A percentile compares a stretch with the other conserved stretches of the same genome.
These are phyloP conservation scores for Trissolcus brochymenae DNA, from an alignment of 2,888 invertebrate genomes.

Conservation along the genomic window DNA sequence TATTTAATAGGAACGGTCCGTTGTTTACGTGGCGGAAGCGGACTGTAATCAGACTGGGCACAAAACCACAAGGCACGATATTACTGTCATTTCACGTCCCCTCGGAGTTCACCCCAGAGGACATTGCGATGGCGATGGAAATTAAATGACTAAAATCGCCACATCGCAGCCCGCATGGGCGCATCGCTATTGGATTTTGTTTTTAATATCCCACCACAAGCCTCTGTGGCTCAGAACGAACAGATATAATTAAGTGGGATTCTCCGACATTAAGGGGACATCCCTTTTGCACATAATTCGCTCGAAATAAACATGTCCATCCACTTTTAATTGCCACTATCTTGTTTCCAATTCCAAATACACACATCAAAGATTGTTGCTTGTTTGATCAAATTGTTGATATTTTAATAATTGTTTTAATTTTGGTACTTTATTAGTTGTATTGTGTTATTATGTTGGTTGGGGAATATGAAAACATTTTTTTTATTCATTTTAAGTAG, in stretches of 20 bases:
- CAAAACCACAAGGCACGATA: conserved; percentile 73
- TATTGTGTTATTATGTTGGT: no score
- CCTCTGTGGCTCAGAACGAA: not conserved
- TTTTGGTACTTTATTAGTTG: no score
- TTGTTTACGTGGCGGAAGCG: conserved; percentile 73
- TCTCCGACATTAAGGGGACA: conserved; percentile 12
- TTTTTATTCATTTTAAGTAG: no score
- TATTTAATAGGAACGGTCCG: conserved; percentile 68
- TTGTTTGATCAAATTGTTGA: no score
- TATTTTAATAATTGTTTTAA: no score
- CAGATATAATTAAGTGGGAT: conserved; percentile 9
- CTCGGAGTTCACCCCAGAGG: conserved; percentile 31
- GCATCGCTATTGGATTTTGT: conserved; percentile 9
- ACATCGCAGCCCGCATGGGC: conserved; percentile 7
- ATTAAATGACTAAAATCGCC: conserved; percentile 31
- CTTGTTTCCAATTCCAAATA: no score
- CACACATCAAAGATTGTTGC: no score
- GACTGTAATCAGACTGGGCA: conserved; percentile 73
- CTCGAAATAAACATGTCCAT: conserved; percentile 3
- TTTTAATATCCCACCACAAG: conserved; percentile 8
- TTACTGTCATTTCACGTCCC: conserved; percentile 72
- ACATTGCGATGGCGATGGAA: conserved; percentile 15
- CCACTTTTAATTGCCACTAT: no score
- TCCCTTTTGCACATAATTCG: conserved; percentile 2
- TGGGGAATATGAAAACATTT: no score